A percentile compares a stretch with the other conserved stretches of the same genome.
phyloP scores from a whole-genome alignment of 2,113 vertebrate species.

The Ovis canadensis region DNA sequence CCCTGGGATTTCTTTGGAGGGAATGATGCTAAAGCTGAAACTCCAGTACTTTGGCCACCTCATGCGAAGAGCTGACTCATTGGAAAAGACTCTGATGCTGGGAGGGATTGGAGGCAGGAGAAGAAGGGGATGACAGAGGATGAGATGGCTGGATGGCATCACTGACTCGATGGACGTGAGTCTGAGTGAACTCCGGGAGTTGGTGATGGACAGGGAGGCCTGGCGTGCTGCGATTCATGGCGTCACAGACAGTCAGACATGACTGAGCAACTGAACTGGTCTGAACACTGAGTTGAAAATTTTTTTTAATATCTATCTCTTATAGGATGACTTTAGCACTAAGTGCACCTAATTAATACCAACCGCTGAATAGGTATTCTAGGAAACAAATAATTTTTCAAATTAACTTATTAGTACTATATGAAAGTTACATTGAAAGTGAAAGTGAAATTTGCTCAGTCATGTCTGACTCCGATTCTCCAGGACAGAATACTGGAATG shows the following conservation, averaged over 20 bases:
- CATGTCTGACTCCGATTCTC: neutral
- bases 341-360: neutral
- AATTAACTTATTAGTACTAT: neutral
- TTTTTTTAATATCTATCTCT: neutral
- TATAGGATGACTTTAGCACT: conserved; percentile 16
- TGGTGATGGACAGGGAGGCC: no score
- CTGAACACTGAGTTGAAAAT: neutral
- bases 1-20: no score
- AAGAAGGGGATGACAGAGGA: no score
- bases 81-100: no score
- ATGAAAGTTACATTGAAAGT: neutral
- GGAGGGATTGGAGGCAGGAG: no score
- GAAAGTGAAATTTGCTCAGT: neutral
- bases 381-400: neutral
- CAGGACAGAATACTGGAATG: neutral
- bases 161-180: rapidly evolving
- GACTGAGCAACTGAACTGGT: no score
- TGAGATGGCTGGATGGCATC: no score
- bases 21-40: no score
- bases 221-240: no score
- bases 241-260: rapidly evolving
- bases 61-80: no score
- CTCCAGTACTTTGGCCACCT: no score
- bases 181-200: no score
- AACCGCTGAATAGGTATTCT: neutral